Evolutionary conservation across 1,140 invertebrate genomes (phyloP).

Genomic region (Heliconius eleuchia): DNA sequence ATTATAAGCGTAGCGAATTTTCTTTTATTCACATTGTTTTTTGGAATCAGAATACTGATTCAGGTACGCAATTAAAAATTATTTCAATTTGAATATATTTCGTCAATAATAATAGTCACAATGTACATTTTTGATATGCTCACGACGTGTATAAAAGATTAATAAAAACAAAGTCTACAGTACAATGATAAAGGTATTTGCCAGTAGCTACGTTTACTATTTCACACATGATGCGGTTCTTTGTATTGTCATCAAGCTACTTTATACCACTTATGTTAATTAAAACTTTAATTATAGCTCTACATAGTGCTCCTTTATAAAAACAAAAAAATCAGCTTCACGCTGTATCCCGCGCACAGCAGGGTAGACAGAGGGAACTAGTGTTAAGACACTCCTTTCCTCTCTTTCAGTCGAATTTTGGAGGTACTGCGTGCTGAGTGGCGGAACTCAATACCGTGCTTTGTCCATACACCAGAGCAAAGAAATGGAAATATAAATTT

Average conservation of each 20-base stretch:
- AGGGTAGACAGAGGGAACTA: too few species aligned
- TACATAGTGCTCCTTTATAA: not conserved
- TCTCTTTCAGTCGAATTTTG: too few species aligned
- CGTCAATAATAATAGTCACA: not conserved
- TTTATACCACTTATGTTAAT: constrained; percentile 14
- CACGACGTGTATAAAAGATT: not conserved
- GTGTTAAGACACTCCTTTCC: too few species aligned
- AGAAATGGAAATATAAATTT: too few species aligned
- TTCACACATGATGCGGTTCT: not conserved
- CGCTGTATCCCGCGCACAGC: too few species aligned
- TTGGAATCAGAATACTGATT: constrained; percentile 1
- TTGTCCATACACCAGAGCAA: too few species aligned
- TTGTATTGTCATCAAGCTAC: not conserved
- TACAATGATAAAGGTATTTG: not conserved
- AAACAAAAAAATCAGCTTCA: too few species aligned
- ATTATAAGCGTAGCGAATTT: constrained; percentile 27
- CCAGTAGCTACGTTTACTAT: not conserved
- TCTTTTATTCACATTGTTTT: constrained; percentile 13
- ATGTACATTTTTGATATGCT: not conserved
- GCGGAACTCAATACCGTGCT: too few species aligned
- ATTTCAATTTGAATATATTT: not conserved
- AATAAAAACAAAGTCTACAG: not conserved
- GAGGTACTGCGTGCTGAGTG: too few species aligned
- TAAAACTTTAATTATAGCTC: constrained; percentile 15
- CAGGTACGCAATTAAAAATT: not conserved